Percentiles rank a stretch among this genome's conserved stretches.
phyloP scores from a whole-genome alignment of 1,140 invertebrate genomes.

The Drosophila aff. region DNA sequence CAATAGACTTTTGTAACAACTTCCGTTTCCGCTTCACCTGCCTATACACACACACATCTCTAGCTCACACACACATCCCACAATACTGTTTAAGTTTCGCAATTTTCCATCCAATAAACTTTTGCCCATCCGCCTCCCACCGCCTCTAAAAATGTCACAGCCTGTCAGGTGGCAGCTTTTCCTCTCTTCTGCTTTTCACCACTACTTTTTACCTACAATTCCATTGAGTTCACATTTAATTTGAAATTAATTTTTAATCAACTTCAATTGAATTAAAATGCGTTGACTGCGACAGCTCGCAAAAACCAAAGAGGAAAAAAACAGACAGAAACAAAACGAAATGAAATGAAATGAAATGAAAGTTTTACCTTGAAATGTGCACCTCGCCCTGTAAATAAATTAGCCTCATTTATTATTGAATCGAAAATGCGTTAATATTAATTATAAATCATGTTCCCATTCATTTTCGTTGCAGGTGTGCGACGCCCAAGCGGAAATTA shows the following conservation, averaged over 20 bases:
- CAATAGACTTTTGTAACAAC: constrained; percentile 77
- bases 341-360: constrained; percentile 9
- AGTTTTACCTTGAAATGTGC: constrained; percentile 14
- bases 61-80: neutral
- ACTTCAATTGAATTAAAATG: constrained; percentile 76
- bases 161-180: constrained; percentile 40
- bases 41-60: constrained; percentile 23
- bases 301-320: constrained; percentile 1
- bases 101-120: constrained; percentile 58
- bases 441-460: constrained; percentile 57
- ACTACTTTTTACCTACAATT: constrained; percentile 53
- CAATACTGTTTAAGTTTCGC: constrained; percentile 58
- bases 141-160: constrained; percentile 26
- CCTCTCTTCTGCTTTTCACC: too few species aligned
- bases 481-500: constrained; percentile 38
- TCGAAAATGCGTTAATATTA: constrained; percentile 69
- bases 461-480: constrained; percentile 51
- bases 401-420: constrained; percentile 67
- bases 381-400: constrained; percentile 64
- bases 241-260: constrained; percentile 81
- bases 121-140: neutral
- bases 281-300: constrained; percentile 34
- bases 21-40: constrained; percentile 73
- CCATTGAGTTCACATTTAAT: constrained; percentile 77
- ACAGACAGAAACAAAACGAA: neutral